A percentile compares a stretch with the other conserved stretches of the same genome.
These are phyloP conservation scores for Anorthoa munda DNA, from an alignment of 2,888 invertebrate genomes.

Conservation along the genomic window DNA sequence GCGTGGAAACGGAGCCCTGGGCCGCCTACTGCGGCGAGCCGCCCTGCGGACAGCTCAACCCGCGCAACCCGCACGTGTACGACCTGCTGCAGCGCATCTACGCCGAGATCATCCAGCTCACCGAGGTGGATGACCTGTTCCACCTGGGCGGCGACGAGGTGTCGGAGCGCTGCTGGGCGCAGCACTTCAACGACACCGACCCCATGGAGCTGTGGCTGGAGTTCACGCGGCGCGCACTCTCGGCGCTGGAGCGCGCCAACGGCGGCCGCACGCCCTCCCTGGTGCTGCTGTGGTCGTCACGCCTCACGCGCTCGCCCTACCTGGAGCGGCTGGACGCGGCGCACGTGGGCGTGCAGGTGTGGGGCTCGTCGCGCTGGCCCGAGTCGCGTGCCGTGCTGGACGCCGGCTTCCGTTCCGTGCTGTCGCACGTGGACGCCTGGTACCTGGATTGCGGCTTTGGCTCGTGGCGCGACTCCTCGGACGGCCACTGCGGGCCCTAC, in stretches of 20 bases:
- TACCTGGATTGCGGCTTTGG: constrained; percentile 97
- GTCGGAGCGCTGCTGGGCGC: constrained; percentile 95
- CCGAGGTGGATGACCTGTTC: constrained; percentile 94
- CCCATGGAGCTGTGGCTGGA: constrained; percentile 95
- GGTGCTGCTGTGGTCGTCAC: constrained; percentile 94
- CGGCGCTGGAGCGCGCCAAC: constrained; percentile 92
- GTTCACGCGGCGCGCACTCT: constrained; percentile 93
- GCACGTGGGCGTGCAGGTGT: constrained; percentile 93
- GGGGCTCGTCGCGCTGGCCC: constrained; percentile 96
- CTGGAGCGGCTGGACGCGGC: constrained; percentile 90
- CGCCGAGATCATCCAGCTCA: constrained; percentile 93
- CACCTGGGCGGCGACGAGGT: constrained; percentile 97
- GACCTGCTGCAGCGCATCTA: constrained; percentile 94
- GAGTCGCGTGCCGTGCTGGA: constrained; percentile 94
- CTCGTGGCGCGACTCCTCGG: constrained; percentile 95
- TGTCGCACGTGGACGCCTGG: constrained; percentile 97
- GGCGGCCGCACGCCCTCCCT: constrained; percentile 90
- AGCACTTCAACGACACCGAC: constrained; percentile 94
- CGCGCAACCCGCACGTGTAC: constrained; percentile 95
- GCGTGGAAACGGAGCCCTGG: constrained; percentile 96
- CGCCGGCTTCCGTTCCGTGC: constrained; percentile 94
- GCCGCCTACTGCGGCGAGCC: constrained; percentile 95
- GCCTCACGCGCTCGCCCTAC: constrained; percentile 94
- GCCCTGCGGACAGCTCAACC: constrained; percentile 96
- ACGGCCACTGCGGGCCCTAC: constrained; percentile 97